A percentile compares a stretch with the other conserved stretches of the same genome.
Evolutionary conservation across 2,888 invertebrate genomes (phyloP).

Genomic region (Uloborus plumipes): DNA sequence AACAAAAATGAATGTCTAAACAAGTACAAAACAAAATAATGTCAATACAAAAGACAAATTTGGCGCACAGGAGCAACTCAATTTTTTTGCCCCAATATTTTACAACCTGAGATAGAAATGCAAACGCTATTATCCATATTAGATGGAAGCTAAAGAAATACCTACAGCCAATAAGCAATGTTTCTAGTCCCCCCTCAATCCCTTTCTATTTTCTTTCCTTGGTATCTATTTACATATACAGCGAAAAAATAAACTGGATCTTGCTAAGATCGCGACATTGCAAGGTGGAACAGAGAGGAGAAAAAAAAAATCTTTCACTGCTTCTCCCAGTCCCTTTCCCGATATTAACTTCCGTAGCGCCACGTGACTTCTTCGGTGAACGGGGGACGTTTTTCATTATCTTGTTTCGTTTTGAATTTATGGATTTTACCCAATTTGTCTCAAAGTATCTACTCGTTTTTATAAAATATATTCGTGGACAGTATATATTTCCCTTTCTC

Average conservation of each 20-base stretch:
- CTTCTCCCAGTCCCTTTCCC: constrained; percentile 8
- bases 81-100: neutral
- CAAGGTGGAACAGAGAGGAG: neutral
- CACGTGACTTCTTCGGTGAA: constrained; percentile 25
- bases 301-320: neutral
- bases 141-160: constrained; percentile 27
- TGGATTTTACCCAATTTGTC: too few species aligned
- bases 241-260: constrained; percentile 11
- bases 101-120: constrained; percentile 2
- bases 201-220: constrained; percentile 1
- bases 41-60: too few species aligned
- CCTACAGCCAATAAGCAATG: neutral
- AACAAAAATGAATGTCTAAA: too few species aligned
- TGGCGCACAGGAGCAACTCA: too few species aligned
- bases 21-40: too few species aligned
- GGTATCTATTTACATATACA: constrained; percentile 50
- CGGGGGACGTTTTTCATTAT: neutral
- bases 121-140: constrained; percentile 50
- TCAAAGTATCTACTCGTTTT: too few species aligned
- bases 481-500: too few species aligned
- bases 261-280: neutral
- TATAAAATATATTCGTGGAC: too few species aligned
- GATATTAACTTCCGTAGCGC: constrained; percentile 51
- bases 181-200: neutral
- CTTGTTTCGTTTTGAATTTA: too few species aligned